Evolutionary conservation across 2,113 vertebrate genomes (phyloP).

Genomic region (Perca flavescens): DNA sequence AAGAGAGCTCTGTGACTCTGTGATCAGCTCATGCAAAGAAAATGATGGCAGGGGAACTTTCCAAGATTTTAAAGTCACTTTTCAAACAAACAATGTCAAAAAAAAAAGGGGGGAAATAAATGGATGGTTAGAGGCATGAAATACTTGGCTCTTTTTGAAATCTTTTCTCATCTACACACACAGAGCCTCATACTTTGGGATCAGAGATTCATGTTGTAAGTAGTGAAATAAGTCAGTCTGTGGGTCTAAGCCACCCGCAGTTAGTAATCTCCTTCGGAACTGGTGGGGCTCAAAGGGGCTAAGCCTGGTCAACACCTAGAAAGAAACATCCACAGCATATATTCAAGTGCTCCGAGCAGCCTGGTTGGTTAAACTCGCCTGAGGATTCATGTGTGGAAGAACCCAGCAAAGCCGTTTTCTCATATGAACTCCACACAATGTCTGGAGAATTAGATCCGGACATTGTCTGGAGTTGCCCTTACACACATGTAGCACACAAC

Average conservation of each 20-base stretch:
- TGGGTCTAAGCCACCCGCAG: conserved; percentile 69
- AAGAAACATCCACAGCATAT: conserved; percentile 46
- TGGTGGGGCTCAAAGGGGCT: conserved; percentile 72
- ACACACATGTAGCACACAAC: no score
- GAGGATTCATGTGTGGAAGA: background rate
- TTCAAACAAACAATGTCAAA: background rate
- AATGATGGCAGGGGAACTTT: conserved; percentile 34
- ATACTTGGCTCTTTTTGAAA: background rate
- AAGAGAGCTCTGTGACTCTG: conserved; percentile 37
- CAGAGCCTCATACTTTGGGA: background rate
- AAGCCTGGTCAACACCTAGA: conserved; percentile 69
- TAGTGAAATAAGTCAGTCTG: conserved; percentile 46
- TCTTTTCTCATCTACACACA: background rate
- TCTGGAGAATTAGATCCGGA: background rate
- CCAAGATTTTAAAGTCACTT: background rate
- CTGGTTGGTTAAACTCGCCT: background rate
- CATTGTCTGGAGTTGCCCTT: background rate
- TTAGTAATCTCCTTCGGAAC: conserved; percentile 75
- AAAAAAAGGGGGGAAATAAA: background rate
- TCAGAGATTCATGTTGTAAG: conserved; percentile 23
- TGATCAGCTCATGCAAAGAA: conserved; percentile 31
- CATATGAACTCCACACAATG: background rate
- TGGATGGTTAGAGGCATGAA: background rate
- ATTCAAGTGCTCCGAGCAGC: conserved; percentile 42
- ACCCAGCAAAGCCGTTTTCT: background rate